A percentile compares a stretch with the other conserved stretches of the same genome.
Conservation (phyloP, 2,113 vertebrate genomes). For the Dipodomys ordii region DNA sequence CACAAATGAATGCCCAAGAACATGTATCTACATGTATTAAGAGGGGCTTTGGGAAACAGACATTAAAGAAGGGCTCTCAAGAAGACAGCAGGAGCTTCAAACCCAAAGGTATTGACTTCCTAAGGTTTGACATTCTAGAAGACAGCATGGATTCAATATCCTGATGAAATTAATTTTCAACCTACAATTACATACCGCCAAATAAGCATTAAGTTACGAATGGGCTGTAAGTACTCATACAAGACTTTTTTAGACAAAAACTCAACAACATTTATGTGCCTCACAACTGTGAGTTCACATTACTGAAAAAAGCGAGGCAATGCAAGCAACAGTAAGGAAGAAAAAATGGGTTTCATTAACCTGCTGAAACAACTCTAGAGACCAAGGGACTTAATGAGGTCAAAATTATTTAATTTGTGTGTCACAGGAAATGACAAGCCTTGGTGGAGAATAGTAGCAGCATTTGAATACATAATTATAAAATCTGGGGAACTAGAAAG, state of each 20-base stretch:
- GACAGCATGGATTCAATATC: neutral
- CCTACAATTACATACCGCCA: neutral
- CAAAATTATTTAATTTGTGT: neutral
- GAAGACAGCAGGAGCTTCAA: neutral
- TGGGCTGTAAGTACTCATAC: neutral
- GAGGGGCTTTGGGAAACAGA: neutral
- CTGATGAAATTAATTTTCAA: neutral
- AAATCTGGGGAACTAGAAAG: neutral
- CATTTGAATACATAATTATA: neutral
- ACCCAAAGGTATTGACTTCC: neutral
- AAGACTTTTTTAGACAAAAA: neutral
- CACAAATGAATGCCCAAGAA: neutral
- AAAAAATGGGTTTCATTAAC: neutral
- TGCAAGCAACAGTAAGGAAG: neutral
- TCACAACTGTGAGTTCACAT: neutral
- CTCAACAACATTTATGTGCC: neutral
- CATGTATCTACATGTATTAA: neutral
- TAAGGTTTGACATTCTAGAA: neutral
- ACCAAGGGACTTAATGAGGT: neutral
- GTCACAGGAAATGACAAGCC: neutral
- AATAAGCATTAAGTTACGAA: neutral
- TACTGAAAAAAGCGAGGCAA: neutral
- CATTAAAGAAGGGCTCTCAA: neutral
- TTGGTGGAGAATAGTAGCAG: neutral
- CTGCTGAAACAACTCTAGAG: neutral